Conservation (phyloP, 2,113 vertebrate genomes). For the Cynocephalus volans region DNA sequence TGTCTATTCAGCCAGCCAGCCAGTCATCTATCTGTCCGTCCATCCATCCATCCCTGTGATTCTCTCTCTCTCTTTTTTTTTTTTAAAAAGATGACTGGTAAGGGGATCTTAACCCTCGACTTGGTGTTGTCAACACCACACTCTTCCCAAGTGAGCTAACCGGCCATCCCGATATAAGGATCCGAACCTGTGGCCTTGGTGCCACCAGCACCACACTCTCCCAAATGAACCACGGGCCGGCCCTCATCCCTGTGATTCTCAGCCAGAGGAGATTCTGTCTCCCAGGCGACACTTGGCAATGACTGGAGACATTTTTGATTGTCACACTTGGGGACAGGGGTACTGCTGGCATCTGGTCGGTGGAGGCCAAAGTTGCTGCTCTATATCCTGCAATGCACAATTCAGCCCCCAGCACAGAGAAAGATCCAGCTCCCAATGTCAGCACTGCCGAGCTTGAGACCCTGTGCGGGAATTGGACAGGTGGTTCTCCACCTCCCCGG, state of each 20-base stretch:
- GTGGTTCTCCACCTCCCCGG: neutral
- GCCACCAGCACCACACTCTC: no score
- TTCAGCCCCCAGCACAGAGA: neutral
- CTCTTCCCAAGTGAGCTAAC: no score
- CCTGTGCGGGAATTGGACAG: neutral
- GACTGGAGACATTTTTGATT: neutral
- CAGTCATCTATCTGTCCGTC: fast-evolving
- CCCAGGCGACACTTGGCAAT: neutral
- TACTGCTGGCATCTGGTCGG: neutral
- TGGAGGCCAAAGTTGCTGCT: neutral
- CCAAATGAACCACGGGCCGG: no score
- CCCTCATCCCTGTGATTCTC: neutral
- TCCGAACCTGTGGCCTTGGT: no score
- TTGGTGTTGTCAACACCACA: no score
- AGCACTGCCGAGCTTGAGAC: neutral
- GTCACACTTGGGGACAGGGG: neutral
- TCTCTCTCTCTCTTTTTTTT: neutral
- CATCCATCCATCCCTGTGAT: neutral
- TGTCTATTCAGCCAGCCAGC: neutral
- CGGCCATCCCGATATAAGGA: no score
- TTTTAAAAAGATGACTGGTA: no score
- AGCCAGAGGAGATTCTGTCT: neutral
- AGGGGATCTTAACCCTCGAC: no score
- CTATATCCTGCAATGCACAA: fast-evolving
- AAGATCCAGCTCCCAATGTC: neutral